Evolutionary conservation across 2,113 vertebrate genomes (phyloP).

Genomic region (Furnarius figulus): DNA sequence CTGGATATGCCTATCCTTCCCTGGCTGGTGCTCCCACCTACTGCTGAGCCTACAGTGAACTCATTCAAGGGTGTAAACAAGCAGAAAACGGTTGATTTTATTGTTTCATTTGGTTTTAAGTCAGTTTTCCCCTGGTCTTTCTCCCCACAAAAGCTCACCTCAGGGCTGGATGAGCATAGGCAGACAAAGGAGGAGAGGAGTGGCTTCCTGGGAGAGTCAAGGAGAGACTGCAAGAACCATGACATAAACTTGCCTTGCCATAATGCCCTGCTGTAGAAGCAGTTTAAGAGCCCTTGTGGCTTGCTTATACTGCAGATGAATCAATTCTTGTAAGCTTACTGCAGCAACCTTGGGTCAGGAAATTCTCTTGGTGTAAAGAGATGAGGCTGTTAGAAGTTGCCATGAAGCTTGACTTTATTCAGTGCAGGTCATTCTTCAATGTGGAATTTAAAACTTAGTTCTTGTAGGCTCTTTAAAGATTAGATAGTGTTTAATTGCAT

Average conservation of each 20-base stretch:
- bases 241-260: background rate
- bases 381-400: background rate
- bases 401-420: background rate
- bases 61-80: background rate
- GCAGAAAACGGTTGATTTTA: background rate
- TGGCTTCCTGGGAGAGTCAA: background rate
- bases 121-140: background rate
- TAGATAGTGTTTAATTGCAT: background rate
- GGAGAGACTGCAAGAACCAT: background rate
- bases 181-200: background rate
- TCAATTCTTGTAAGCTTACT: background rate
- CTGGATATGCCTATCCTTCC: background rate
- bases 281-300: background rate
- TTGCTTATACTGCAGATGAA: background rate
- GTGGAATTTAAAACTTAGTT: background rate
- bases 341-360: background rate
- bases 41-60: background rate
- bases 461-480: background rate
- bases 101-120: background rate
- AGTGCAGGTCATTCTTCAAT: background rate
- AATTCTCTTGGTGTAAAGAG: background rate
- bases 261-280: background rate
- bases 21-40: background rate
- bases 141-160: rapidly evolving
- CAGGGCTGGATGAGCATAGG: rapidly evolving